Evolutionary conservation across 2,113 vertebrate genomes (phyloP).

Genomic region (Merops nubicus): DNA sequence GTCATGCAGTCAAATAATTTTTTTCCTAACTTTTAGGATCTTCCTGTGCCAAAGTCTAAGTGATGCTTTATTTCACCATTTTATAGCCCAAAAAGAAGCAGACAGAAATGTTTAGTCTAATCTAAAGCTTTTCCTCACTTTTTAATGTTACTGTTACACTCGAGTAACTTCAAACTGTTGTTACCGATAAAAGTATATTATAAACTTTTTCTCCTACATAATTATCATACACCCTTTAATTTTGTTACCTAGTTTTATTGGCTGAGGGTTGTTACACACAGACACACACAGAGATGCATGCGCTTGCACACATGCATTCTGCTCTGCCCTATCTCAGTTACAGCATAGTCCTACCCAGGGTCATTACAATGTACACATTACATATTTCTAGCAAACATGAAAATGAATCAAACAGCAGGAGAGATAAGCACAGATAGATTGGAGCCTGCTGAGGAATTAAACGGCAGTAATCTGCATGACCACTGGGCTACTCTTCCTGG

Average conservation of each 20-base stretch:
- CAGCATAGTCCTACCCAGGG: slow-evolving; percentile 74
- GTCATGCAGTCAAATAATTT: not conserved
- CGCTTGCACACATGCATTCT: not conserved
- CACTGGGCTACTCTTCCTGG: slow-evolving; percentile 6
- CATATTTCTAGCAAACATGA: slow-evolving; percentile 68
- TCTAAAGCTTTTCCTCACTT: slow-evolving; percentile 16
- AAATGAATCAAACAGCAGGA: slow-evolving; percentile 62
- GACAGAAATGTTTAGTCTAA: not conserved
- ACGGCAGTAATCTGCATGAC: slow-evolving; percentile 20
- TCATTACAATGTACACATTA: slow-evolving; percentile 71
- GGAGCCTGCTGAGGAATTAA: slow-evolving; percentile 66
- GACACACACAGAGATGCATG: not conserved
- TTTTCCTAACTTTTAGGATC: not conserved
- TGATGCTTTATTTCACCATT: not conserved
- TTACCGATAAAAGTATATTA: not conserved
- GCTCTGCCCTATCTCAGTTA: slow-evolving; percentile 66
- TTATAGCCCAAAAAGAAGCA: slow-evolving; percentile 1
- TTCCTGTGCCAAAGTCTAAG: not conserved
- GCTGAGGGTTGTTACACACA: not conserved
- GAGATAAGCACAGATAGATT: slow-evolving; percentile 75
- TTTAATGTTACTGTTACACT: not conserved
- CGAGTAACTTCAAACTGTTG: not conserved
- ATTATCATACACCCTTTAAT: not conserved
- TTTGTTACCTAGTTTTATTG: slow-evolving; percentile 20
- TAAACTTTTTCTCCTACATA: not conserved